Conservation (phyloP, 1,140 invertebrate genomes). For the Nylanderia fulva region DNA sequence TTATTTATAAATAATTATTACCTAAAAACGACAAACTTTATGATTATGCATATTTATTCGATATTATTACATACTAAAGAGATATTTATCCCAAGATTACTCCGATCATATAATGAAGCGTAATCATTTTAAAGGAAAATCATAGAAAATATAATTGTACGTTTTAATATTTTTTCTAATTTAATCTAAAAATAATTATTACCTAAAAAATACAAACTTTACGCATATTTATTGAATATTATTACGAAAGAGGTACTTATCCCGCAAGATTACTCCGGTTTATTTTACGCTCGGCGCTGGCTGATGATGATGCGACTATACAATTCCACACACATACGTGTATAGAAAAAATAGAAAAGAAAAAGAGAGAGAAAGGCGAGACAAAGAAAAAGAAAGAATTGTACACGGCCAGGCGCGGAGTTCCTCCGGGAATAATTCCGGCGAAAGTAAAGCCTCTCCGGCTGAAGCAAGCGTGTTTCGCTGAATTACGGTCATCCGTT, state of each 20-base stretch:
- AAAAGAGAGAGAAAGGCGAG: background rate
- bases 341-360: background rate
- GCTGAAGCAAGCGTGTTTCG: constrained; percentile 54
- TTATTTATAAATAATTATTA: background rate
- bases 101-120: background rate
- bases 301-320: background rate
- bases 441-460: constrained; percentile 55
- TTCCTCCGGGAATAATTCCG: constrained; percentile 65
- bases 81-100: no score
- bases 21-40: background rate
- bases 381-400: constrained; percentile 45
- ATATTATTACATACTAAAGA: background rate
- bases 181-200: background rate
- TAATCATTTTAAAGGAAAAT: background rate
- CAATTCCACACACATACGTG: constrained; percentile 40
- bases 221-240: background rate
- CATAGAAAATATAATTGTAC: background rate
- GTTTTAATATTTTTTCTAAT: background rate
- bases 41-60: background rate
- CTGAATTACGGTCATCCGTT: constrained; percentile 60
- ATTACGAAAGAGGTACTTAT: background rate
- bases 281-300: background rate
- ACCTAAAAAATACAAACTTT: background rate
- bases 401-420: constrained; percentile 2
- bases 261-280: background rate